These are phyloP conservation scores for Chrysogorgia sp. DNA, from an alignment of 92 coral and sea anemone species.

Conservation along the genomic window DNA sequence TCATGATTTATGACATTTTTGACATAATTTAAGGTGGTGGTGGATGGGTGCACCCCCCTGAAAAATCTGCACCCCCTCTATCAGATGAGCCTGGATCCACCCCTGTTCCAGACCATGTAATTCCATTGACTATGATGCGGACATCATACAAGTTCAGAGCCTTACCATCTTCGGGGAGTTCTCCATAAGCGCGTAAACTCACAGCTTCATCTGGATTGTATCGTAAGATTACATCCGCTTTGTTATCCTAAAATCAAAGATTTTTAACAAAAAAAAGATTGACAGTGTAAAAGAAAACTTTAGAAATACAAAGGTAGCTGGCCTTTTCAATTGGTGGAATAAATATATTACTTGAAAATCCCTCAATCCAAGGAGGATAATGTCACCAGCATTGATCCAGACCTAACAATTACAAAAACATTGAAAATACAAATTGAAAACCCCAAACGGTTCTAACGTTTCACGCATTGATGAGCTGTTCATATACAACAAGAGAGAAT, in stretches of 20 bases:
- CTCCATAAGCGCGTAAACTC: constrained; percentile 84
- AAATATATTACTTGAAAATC: constrained; percentile 72
- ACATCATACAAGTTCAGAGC: not conserved
- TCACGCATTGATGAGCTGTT: no score
- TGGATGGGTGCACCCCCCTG: no score
- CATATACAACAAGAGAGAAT: no score
- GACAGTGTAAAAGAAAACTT: not conserved
- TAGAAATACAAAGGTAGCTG: not conserved
- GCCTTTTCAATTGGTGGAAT: not conserved
- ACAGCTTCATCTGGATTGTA: constrained; percentile 97
- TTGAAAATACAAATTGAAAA: not conserved
- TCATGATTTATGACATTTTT: no score
- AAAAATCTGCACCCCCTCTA: no score
- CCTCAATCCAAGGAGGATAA: constrained; percentile 90
- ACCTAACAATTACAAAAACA: constrained; percentile 57
- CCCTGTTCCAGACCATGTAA: not conserved
- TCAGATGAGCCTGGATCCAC: not conserved
- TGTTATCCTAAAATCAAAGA: constrained; percentile 60
- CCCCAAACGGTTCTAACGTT: no score
- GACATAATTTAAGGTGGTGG: no score
- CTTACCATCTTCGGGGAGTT: constrained; percentile 81
- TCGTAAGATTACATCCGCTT: constrained; percentile 95
- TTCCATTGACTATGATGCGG: not conserved
- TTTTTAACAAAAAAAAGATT: not conserved
- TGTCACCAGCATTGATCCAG: constrained; percentile 94